Evolutionary conservation across 2,888 invertebrate genomes (phyloP).

Genomic region (Caenorhabditis plicata): DNA sequence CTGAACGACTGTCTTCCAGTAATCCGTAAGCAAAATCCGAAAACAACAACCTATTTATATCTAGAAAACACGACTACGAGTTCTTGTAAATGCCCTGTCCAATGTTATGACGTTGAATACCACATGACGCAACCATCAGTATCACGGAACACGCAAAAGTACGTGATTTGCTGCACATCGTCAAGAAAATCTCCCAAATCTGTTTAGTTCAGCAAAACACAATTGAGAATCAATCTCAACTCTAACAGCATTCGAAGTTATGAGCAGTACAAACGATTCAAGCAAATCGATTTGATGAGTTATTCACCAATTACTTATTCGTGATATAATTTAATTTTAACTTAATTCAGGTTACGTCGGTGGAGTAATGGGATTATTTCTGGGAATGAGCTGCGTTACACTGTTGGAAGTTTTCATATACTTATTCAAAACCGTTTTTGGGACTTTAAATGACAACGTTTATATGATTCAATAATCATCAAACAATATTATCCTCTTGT

Average conservation of each 20-base stretch:
- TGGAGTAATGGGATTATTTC: constrained; percentile 52
- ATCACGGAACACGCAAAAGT: constrained; percentile 2
- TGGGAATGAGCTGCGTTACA: constrained; percentile 55
- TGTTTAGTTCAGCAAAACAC: constrained; percentile 3
- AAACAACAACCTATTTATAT: no score
- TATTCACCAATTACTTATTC: constrained; percentile 1
- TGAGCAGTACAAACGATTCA: constrained; percentile 37
- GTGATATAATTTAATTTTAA: constrained; percentile 1
- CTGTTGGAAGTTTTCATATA: constrained; percentile 51
- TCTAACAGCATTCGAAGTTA: constrained; percentile 5
- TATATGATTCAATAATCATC: neutral
- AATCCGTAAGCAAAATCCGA: no score
- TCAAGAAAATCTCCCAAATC: neutral
- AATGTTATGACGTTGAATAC: constrained; percentile 5
- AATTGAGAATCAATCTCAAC: constrained; percentile 9
- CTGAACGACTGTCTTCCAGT: constrained; percentile 7
- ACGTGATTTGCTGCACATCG: no score
- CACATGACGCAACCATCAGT: neutral
- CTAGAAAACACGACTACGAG: no score
- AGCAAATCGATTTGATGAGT: constrained; percentile 47
- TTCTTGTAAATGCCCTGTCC: constrained; percentile 13
- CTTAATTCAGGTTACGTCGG: constrained; percentile 41
- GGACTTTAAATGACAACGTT: constrained; percentile 38
- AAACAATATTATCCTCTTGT: neutral
- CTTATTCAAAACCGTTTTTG: constrained; percentile 51